Percentiles rank a stretch among this genome's conserved stretches.
Evolutionary conservation across 2,113 vertebrate genomes (phyloP).

Genomic region (Odobenus rosmarus): DNA sequence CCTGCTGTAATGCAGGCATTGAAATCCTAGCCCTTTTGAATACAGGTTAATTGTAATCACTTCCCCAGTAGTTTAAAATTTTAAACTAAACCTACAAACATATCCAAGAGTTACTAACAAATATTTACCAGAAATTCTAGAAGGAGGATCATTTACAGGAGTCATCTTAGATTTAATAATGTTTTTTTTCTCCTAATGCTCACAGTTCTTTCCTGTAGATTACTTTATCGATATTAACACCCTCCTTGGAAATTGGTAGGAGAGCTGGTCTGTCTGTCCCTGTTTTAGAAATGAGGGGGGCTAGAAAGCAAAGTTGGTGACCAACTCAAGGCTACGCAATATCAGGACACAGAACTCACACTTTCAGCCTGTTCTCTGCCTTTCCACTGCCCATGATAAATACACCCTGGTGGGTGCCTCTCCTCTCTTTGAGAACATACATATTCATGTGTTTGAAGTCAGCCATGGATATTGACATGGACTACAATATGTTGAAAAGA

Average conservation of each 20-base stretch:
- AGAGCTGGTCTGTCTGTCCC: background rate
- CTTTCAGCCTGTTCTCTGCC: background rate
- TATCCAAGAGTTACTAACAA: conserved; percentile 24
- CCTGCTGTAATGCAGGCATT: background rate
- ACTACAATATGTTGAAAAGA: conserved; percentile 75
- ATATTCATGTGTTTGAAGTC: conserved; percentile 71
- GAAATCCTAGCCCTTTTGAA: conserved; percentile 36
- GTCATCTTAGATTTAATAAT: background rate
- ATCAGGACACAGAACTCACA: background rate
- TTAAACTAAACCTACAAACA: background rate
- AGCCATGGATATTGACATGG: conserved; percentile 64
- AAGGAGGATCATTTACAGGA: background rate
- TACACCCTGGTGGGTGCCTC: background rate
- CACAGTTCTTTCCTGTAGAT: background rate
- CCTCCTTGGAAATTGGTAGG: background rate
- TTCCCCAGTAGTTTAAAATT: background rate
- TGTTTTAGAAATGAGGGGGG: background rate
- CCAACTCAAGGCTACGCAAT: background rate
- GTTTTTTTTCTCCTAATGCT: background rate
- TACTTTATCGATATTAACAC: background rate
- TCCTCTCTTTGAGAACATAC: conserved; percentile 48
- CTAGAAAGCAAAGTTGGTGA: conserved; percentile 3
- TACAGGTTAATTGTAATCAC: conserved; percentile 45
- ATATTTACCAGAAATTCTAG: conserved; percentile 19
- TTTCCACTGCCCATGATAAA: background rate